Evolutionary conservation across 92 coral and sea anemone genomes (phyloP), one percentile per base, ranked within the genome.

Genomic region (Siderastrea radians): DNA sequence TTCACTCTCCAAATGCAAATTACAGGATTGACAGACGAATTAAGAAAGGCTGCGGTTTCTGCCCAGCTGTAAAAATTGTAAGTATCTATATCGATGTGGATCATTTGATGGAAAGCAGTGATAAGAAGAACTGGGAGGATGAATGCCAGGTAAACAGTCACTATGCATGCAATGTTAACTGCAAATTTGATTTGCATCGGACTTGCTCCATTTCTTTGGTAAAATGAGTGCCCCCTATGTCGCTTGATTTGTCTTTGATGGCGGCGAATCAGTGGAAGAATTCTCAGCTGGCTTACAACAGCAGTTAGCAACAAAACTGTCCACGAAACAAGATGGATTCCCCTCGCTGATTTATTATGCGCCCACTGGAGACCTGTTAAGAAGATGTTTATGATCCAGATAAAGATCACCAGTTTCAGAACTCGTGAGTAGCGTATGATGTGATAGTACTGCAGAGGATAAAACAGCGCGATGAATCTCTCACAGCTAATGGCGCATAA

Each of bases 401-500:
- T 93, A 61, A 80, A 47, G 8, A 66, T 65, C 3, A 75, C 85
- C 38, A 88, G 68, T 17, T 49, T 69, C 13, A 75, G 51, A 51
- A 94, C 87, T n/a, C 98, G 64, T 55, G 81, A 76, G 1, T 82
- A 54, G 19, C 91, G 89, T 2, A 94, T 81, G 2, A 92, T 4
- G 47, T 86, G 92, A n/a, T 77, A 58, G 80, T 94, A 94, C 46
- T 93, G 83, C 7, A 94, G 84, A 71, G 91, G 98, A 7, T 84
- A 55, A 59, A 82, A 74, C 67, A 94, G 16, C 13, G 99, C 97
- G 8, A 92, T 82, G 72, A 76, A 94, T 51, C 99, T 70, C 72
- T 96, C 99, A 51, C 89, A 85, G 71, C 99, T 94, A 45, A 96
- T 96, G 15, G 94, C 92, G 63, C 95, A 91, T 5, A 96, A 64